phyloP scores from a whole-genome alignment of 2,888 invertebrate genomes.

The Carcina quercana region DNA sequence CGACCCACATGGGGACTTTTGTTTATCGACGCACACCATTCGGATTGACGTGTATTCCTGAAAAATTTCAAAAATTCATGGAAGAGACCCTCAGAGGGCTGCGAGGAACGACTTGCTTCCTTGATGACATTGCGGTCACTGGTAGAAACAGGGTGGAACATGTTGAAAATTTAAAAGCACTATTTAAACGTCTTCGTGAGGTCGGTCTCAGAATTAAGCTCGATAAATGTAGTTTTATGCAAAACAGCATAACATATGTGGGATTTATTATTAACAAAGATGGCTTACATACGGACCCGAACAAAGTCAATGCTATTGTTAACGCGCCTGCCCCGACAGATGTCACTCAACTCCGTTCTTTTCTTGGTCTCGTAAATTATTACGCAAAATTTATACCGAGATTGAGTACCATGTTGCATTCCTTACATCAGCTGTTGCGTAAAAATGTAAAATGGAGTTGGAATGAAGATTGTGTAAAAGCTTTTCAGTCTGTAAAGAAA shows the following conservation, averaged over 20 bases:
- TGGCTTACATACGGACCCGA: conserved; percentile 7
- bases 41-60: conserved; percentile 8
- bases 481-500: conserved; percentile 5
- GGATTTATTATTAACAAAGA: conserved; percentile 9
- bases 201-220: conserved; percentile 6
- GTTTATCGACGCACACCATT: conserved; percentile 9
- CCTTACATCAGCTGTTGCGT: conserved; percentile 7
- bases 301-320: conserved; percentile 9
- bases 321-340: conserved; percentile 7
- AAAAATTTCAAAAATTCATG: conserved; percentile 9
- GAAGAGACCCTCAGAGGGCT: conserved; percentile 6
- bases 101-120: conserved; percentile 4
- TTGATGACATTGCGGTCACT: conserved; percentile 7
- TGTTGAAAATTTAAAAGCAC: conserved; percentile 5
- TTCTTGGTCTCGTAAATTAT: conserved; percentile 11
- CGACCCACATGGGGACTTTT: conserved; percentile 13
- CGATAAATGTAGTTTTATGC: conserved; percentile 9
- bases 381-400: conserved; percentile 8
- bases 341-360: conserved; percentile 8
- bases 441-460: conserved; percentile 3
- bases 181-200: conserved; percentile 3
- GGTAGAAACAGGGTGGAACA: conserved; percentile 1
- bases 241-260: conserved; percentile 8
- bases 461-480: background rate
- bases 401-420: conserved; percentile 5